Evolutionary conservation across 2,113 vertebrate genomes (phyloP), one percentile per base, ranked within the genome.

Genomic region (Cyprinus carpio): DNA sequence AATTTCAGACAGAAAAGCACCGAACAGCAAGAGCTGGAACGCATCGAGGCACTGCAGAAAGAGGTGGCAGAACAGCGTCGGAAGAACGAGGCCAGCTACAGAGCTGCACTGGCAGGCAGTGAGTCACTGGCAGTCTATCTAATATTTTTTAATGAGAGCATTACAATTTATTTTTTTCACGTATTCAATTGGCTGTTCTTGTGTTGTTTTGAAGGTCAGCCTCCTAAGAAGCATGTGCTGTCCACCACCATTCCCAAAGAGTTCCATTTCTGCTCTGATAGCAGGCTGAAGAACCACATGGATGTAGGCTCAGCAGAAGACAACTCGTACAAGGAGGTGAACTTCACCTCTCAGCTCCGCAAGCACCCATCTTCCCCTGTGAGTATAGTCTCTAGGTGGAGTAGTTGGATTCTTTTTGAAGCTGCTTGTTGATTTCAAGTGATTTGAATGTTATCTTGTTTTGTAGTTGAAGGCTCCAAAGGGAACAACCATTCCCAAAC

Each of bases 11-110:
- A 80, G 0, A 95, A 92, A 85, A 96, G 93, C 40, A 95, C 97
- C 2, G 97, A 98, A 85, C 94, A 96, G 6, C 94, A 95, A 88
- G 96, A 98, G 90, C 67, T 98, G 86, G 95, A 98, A 65, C 96
- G 95, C 83, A 96, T 97, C 88, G 90, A 94, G 60, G 94, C 91
- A 84, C 92, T 98, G 79, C 97, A 98, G 91, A 95, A 91, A 83
- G 96, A 97, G 54, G 95, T 98, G 31, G 85, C 94, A 4, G 96
- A 97, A 83, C 95, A 96, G 71, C 93, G 96, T 12, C 96, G 87
- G 86, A 95, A 92, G 89, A 99, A 99, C 0, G 96, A 98, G 89
- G 96, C 96, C 81, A 96, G 95, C 82, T 95, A 96, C 87, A 97
- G 94, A 90, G 94, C 95, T 34, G 97, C 96, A 58, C 93, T 99